Conservation (phyloP, 30 jellyfish, hydroid and myxozoan species). For the Haliclystus octoradiatus region DNA sequence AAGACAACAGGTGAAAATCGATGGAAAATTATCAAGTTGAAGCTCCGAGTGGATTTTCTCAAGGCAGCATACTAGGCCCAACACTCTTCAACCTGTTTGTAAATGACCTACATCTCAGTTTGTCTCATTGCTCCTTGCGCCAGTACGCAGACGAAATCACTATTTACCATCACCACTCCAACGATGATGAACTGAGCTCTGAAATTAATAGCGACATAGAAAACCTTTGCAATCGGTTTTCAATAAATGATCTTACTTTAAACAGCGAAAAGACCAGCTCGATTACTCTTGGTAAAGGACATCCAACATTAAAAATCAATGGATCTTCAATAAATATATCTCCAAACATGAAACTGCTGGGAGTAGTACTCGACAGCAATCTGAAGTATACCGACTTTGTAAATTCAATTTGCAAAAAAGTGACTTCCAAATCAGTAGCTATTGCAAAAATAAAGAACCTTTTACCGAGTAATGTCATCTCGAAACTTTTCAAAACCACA, state of each 20-base stretch:
- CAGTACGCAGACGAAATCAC: background rate
- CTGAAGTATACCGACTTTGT: too few relatives aligned
- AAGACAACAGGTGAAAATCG: background rate
- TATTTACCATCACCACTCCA: background rate
- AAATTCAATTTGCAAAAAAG: too few relatives aligned
- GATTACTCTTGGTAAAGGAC: background rate
- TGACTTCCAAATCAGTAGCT: too few relatives aligned
- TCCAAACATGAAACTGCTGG: too few relatives aligned
- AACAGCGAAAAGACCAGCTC: background rate
- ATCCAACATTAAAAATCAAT: background rate
- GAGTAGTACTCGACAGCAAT: too few relatives aligned
- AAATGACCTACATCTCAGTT: background rate
- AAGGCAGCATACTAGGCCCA: constrained; percentile 1
- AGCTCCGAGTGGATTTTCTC: background rate
- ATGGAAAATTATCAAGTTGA: background rate
- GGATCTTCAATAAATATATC: too few relatives aligned
- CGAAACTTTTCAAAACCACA: too few relatives aligned
- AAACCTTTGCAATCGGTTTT: background rate
- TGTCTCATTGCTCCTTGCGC: background rate
- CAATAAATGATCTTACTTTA: background rate
- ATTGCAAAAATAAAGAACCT: too few relatives aligned
- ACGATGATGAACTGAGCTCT: background rate
- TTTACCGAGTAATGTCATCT: too few relatives aligned
- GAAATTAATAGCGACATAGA: background rate
- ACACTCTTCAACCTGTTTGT: background rate